Conservation (phyloP, 2,888 invertebrate genomes). For the Machimus atricapillus region DNA sequence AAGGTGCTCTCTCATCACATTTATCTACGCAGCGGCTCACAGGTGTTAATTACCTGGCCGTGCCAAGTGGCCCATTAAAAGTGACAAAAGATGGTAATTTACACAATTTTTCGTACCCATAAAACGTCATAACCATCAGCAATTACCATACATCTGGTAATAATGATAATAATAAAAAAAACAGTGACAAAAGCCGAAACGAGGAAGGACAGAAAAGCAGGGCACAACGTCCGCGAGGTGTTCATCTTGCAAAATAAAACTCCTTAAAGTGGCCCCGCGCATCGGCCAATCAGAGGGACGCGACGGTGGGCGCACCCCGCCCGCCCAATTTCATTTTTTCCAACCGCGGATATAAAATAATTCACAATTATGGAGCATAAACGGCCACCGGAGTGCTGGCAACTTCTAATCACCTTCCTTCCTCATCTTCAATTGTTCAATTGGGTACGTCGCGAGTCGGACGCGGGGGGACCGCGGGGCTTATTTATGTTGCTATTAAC, state of each 20-base stretch:
- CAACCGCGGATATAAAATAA: slow-evolving; percentile 24
- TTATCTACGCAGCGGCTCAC: not conserved
- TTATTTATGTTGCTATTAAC: slow-evolving; percentile 39
- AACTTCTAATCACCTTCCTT: slow-evolving; percentile 40
- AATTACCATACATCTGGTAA: slow-evolving; percentile 47
- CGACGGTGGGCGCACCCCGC: not conserved
- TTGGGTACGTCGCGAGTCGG: not conserved
- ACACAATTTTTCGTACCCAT: slow-evolving; percentile 43
- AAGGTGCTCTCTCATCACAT: not conserved
- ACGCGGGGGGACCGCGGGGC: not conserved
- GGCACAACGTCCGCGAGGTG: not conserved
- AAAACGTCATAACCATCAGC: slow-evolving; percentile 47
- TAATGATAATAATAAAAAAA: slow-evolving; percentile 45
- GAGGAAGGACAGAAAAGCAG: not conserved
- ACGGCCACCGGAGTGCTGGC: slow-evolving; percentile 36
- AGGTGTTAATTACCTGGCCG: slow-evolving; percentile 47
- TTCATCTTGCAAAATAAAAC: slow-evolving; percentile 10
- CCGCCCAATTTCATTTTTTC: slow-evolving; percentile 33
- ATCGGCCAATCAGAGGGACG: not conserved
- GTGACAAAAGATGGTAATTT: slow-evolving; percentile 46
- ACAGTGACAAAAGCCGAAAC: slow-evolving; percentile 38
- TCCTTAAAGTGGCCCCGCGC: not conserved
- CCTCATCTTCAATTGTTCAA: slow-evolving; percentile 37
- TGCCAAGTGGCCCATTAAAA: slow-evolving; percentile 45
- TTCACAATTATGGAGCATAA: slow-evolving; percentile 41